Evolutionary conservation across 2,888 invertebrate genomes (phyloP).

Genomic region (Esperia sulphurella): DNA sequence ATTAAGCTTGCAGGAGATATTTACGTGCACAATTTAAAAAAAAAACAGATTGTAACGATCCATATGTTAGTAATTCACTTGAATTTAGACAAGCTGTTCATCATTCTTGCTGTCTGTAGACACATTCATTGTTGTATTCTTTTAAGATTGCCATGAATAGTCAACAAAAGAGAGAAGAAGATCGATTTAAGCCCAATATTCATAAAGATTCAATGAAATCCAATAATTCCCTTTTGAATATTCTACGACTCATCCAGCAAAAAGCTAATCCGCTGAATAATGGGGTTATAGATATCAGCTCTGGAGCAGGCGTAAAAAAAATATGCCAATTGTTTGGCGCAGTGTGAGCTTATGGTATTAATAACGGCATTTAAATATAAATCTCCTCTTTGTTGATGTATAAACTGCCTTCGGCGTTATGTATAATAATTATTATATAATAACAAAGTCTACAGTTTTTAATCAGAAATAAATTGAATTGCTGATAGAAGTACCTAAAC

Average conservation of each 20-base stretch:
- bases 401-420: constrained; percentile 35
- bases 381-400: constrained; percentile 42
- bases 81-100: neutral
- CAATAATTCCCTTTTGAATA: constrained; percentile 75
- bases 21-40: neutral
- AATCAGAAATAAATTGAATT: too few species aligned
- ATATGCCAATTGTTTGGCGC: constrained; percentile 50
- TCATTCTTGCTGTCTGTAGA: too few species aligned
- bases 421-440: neutral
- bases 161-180: constrained; percentile 20
- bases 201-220: constrained; percentile 49
- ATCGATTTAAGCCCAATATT: constrained; percentile 37
- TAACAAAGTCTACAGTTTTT: too few species aligned
- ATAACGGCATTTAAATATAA: constrained; percentile 50
- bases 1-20: too few species aligned
- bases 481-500: too few species aligned
- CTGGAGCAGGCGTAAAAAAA: constrained; percentile 59
- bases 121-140: too few species aligned
- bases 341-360: constrained; percentile 44
- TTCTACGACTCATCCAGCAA: constrained; percentile 67
- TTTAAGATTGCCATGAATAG: constrained; percentile 1
- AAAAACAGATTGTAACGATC: too few species aligned
- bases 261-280: constrained; percentile 76
- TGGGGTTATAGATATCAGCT: constrained; percentile 72
- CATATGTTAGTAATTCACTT: neutral